Evolutionary conservation across 2,888 invertebrate genomes (phyloP), one percentile per base, ranked within the genome.

Genomic region (Ectropis crepuscularia): DNA sequence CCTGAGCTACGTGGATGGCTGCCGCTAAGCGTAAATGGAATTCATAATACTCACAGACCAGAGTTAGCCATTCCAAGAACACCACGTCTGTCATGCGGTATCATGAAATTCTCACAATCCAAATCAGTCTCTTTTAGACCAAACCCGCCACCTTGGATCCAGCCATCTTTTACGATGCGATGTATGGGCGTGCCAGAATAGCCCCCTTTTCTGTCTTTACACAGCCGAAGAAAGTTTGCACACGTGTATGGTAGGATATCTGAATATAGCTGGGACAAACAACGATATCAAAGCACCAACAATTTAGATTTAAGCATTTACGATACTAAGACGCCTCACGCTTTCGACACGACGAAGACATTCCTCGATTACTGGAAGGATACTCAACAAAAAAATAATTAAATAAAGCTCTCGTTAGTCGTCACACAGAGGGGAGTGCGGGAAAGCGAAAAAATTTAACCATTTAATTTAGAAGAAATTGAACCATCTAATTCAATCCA

Each of bases 61-160:
- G 93, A 92, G 79, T 96, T 96, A 57, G 95, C 95, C 95, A 96
- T 95, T 12, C 95, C 95, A n/a, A 96, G 83, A 9, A 96, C 94
- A 0, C 96, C 96, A 60, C 96, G 89, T 75, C 93, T 89, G 73
- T 95, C 94, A 76, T 95, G 95, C 0, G 94, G 93, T 36, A 96
- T 85, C 10, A 93, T 92, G 80, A 95, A 96, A 73, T 95, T 95
- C 83, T 96, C 96, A 78, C 96, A 96, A 10, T 87, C 83, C 75
- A 94, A 83, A 0, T 82, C 78, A 0, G 79, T 76, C 43, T 80
- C 81, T 68, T 90, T 86, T 16, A 94, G 71, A 4, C 86, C 85
- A 68, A 78, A 93, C 0, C 94, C 94, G 39, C 96, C 96, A 60
- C 95, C 94, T 78, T 96, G 96, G 42, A 96, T 94, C 96, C 96